Conservation (phyloP, 2,113 vertebrate genomes). For the Mesoclemmys tuberculata region DNA sequence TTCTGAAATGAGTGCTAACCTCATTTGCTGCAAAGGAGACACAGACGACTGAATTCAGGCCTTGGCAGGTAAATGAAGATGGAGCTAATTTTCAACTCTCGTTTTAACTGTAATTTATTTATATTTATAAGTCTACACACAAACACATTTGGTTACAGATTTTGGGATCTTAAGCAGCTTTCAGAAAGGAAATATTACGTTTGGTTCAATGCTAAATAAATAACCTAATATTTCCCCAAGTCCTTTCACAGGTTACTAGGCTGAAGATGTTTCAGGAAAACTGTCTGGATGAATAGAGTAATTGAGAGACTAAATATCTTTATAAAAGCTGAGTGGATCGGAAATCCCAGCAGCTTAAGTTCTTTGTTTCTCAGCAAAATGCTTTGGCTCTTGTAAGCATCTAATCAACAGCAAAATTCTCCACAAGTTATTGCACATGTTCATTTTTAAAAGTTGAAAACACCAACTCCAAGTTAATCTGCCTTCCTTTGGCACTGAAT, state of each 20-base stretch:
- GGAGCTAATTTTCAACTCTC: not conserved
- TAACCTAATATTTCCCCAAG: not conserved
- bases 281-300: not conserved
- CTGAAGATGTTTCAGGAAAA: not conserved
- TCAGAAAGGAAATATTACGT: not conserved
- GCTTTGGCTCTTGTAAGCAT: constrained; percentile 20
- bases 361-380: constrained; percentile 36
- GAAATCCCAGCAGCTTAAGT: not conserved
- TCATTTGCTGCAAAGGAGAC: constrained; percentile 17
- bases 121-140: not conserved
- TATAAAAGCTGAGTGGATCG: not conserved
- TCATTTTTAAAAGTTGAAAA: not conserved
- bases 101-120: constrained; percentile 25
- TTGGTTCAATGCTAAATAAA: not conserved
- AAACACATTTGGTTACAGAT: constrained; percentile 8
- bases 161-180: constrained; percentile 20
- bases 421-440: not conserved
- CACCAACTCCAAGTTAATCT: not conserved
- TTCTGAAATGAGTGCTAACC: constrained; percentile 8
- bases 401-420: not conserved
- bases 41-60: not conserved
- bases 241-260: not conserved
- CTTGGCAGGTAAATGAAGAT: not conserved
- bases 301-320: not conserved
- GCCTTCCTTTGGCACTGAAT: not conserved